Evolutionary conservation across 2,888 invertebrate genomes (phyloP).

Genomic region (Apotomis capreana): DNA sequence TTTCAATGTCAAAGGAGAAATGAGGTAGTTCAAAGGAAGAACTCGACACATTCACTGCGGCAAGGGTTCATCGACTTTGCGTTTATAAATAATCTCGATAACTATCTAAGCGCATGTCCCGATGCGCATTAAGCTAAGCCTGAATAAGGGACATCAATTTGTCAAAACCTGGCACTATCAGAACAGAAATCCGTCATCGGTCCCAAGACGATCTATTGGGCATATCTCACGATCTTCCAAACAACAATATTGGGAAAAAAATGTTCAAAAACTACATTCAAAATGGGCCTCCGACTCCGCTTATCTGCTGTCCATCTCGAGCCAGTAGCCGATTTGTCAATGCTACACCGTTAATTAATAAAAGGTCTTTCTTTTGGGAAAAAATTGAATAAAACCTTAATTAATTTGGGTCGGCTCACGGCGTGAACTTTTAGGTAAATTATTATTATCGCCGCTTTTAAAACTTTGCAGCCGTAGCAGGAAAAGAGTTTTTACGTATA

Average conservation of each 20-base stretch:
- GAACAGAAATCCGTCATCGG: constrained; percentile 77
- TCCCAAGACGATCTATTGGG: constrained; percentile 68
- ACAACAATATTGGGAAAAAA: constrained; percentile 56
- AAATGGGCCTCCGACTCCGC: constrained; percentile 53
- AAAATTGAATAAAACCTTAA: constrained; percentile 77
- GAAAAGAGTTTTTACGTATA: constrained; percentile 53
- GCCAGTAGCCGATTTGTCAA: constrained; percentile 81
- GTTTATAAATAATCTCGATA: constrained; percentile 42
- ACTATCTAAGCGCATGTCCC: constrained; percentile 64
- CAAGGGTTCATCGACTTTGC: constrained; percentile 35
- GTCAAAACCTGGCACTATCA: constrained; percentile 79
- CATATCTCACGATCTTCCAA: constrained; percentile 72
- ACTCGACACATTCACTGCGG: constrained; percentile 24
- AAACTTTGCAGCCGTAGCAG: constrained; percentile 61
- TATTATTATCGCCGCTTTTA: constrained; percentile 65
- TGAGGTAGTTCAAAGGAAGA: background rate
- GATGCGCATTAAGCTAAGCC: constrained; percentile 61
- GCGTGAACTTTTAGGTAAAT: constrained; percentile 68
- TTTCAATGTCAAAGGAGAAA: background rate
- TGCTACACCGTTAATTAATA: constrained; percentile 80
- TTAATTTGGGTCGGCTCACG: constrained; percentile 70
- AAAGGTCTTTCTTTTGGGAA: constrained; percentile 63
- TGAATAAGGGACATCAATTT: constrained; percentile 76
- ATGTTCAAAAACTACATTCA: constrained; percentile 45
- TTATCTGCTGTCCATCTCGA: constrained; percentile 77